phyloP scores from a whole-genome alignment of 2,113 vertebrate genomes.

The Todiramphus chloris region DNA sequence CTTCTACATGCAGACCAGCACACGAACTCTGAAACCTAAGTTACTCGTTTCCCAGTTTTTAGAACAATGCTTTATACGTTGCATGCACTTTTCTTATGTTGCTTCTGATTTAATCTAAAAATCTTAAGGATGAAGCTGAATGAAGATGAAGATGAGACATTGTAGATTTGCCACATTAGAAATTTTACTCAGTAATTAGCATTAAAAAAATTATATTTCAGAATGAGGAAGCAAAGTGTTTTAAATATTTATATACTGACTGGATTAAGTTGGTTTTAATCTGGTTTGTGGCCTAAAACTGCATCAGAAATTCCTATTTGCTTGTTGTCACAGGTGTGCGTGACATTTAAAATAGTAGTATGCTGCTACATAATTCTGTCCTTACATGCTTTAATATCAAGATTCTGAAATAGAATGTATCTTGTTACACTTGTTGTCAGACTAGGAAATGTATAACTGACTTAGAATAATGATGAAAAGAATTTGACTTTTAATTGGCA shows the following conservation, averaged over 20 bases:
- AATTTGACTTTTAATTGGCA: neutral
- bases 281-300: neutral
- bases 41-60: neutral
- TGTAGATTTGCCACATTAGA: neutral
- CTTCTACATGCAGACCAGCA: neutral
- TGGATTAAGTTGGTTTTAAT: neutral
- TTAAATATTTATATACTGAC: neutral
- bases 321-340: neutral
- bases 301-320: neutral
- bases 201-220: neutral
- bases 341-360: neutral
- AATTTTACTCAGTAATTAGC: neutral
- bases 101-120: neutral
- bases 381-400: neutral
- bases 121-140: neutral
- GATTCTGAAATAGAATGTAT: neutral
- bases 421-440: neutral
- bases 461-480: neutral
- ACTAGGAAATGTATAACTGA: neutral
- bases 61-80: neutral
- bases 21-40: neutral
- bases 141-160: neutral
- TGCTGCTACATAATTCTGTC: fast-evolving
- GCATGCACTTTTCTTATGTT: neutral
- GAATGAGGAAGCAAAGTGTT: neutral